Evolutionary conservation across 1,140 invertebrate species (phyloP), one percentile per base, ranked within the genome.

Genomic region (Eumeta japonica): DNA sequence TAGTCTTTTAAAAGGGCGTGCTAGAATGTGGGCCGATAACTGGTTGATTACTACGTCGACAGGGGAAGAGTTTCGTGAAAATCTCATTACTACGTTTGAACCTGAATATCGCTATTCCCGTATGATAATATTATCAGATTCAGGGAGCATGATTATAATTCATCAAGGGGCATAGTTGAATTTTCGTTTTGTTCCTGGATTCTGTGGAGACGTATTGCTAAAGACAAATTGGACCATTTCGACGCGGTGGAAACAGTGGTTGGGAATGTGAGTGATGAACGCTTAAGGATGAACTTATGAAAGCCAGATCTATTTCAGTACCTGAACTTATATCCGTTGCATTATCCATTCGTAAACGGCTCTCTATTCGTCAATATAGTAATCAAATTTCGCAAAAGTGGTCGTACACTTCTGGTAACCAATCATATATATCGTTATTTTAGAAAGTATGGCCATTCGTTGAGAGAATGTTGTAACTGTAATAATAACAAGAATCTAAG

Each of bases 311-410:
- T 4, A 37, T 18, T 0, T 38, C 50, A 7, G 53, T 56, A 7
- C 47, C 43, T 7, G 52, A 52, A 32, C 29, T 52, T 9, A 52
- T 52, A 27, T 55, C 52, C 0, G 41, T 50, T 0, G 50, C 49
- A 5, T 47, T 49, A 3, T 29, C 15, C 12, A 48, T 52, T 16
- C 19, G 28, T n/a, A n/a, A n/a, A n/a, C n/a, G n/a, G n/a, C n/a
- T n/a, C n/a, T n/a, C n/a, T 24, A n/a, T n/a, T n/a, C n/a, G n/a
- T n/a, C n/a, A n/a, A n/a, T n/a, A n/a, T n/a, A n/a, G n/a, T n/a
- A n/a, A n/a, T n/a, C n/a, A n/a, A n/a, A n/a, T n/a, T n/a, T n/a
- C n/a, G n/a, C n/a, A n/a, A n/a, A n/a, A n/a, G n/a, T n/a, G n/a
- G n/a, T n/a, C n/a, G n/a, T n/a, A n/a, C n/a, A n/a, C n/a, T n/a